A percentile compares a stretch with the other conserved stretches of the same genome.
Evolutionary conservation across 2,113 vertebrate species (phyloP).

Genomic region (Oreochromis niloticus): DNA sequence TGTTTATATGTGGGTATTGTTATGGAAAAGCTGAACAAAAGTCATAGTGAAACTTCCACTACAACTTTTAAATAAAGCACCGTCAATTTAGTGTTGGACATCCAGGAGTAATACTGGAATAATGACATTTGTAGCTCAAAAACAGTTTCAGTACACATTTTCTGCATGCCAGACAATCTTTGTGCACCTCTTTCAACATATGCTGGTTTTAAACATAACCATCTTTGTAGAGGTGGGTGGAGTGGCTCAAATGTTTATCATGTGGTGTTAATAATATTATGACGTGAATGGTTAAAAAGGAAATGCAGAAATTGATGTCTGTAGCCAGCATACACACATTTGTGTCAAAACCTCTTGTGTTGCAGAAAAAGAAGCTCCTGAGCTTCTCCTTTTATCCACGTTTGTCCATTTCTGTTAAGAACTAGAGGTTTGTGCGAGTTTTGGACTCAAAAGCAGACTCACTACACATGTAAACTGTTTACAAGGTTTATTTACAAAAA

Average conservation of each 20-base stretch:
- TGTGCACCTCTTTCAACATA: neutral
- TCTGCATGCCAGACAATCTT: neutral
- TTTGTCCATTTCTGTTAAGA: neutral
- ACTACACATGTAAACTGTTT: neutral
- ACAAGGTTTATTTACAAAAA: neutral
- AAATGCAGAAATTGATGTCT: neutral
- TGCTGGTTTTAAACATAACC: neutral
- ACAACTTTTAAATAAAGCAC: neutral
- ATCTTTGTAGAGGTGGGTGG: neutral
- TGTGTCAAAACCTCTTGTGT: neutral
- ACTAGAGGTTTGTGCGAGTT: neutral
- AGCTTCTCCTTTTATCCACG: neutral
- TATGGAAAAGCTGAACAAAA: neutral
- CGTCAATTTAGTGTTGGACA: neutral
- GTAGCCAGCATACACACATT: neutral
- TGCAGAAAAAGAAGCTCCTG: neutral
- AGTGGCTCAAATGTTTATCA: neutral
- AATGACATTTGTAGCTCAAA: neutral
- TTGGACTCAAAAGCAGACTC: neutral
- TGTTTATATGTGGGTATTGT: neutral
- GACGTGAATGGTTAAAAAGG: fast-evolving
- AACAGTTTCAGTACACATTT: neutral
- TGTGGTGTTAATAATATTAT: neutral
- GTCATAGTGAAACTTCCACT: neutral
- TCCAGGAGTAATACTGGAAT: neutral